A percentile compares a stretch with the other conserved stretches of the same genome.
phyloP scores from a whole-genome alignment of 2,888 invertebrate genomes.

The Conus canariensis region DNA sequence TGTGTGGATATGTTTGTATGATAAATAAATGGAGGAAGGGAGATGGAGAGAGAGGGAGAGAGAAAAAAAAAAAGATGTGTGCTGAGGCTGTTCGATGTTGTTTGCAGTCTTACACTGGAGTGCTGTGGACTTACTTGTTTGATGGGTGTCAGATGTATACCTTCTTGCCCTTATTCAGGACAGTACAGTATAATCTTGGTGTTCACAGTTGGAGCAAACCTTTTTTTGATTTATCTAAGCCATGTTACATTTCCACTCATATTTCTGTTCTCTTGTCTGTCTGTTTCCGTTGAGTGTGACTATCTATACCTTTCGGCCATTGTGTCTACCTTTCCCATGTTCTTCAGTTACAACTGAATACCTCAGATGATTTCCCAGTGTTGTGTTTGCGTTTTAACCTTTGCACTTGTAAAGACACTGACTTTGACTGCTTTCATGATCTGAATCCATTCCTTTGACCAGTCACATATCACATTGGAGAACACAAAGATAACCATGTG shows the following conservation, averaged over 20 bases:
- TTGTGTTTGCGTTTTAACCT: constrained; percentile 1
- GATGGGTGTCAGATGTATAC: too few species aligned
- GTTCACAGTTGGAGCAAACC: not conserved
- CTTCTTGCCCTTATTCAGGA: too few species aligned
- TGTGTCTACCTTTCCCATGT: not conserved
- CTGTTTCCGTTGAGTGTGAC: not conserved
- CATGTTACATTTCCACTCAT: not conserved
- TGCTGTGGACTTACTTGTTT: too few species aligned
- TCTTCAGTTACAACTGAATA: not conserved
- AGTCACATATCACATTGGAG: not conserved
- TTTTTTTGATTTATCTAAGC: not conserved
- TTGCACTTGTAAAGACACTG: not conserved
- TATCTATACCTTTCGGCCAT: not conserved
- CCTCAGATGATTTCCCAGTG: not conserved
- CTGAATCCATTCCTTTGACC: too few species aligned
- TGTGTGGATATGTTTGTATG: constrained; percentile 14
- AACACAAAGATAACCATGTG: too few species aligned
- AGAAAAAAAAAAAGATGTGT: too few species aligned
- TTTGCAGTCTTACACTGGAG: too few species aligned
- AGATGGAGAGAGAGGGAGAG: too few species aligned
- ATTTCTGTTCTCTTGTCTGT: too few species aligned
- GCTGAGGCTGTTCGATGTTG: too few species aligned
- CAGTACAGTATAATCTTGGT: not conserved
- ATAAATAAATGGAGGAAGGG: too few species aligned
- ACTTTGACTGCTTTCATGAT: not conserved